These are phyloP conservation scores for Aphaenogaster rudis DNA, from an alignment of 1,140 invertebrate genomes.

Conservation along the genomic window DNA sequence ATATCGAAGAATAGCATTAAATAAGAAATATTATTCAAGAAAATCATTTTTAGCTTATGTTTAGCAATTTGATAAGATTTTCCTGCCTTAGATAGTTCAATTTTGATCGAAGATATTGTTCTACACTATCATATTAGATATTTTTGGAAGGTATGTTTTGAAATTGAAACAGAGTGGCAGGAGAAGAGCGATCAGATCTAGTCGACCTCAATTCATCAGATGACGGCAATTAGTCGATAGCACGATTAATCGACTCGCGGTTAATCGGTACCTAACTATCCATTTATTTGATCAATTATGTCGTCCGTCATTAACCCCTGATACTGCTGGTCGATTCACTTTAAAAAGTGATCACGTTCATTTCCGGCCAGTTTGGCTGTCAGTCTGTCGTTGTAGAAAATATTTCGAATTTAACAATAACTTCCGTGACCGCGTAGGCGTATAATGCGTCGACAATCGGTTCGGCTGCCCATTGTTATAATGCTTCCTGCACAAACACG, in stretches of 20 bases:
- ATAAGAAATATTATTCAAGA: background rate
- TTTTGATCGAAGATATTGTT: background rate
- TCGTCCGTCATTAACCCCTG: constrained; percentile 44
- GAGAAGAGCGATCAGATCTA: constrained; percentile 18
- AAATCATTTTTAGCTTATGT: background rate
- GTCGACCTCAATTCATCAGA: constrained; percentile 47
- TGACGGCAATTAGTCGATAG: constrained; percentile 48
- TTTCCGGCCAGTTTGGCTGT: constrained; percentile 15
- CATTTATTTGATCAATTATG: constrained; percentile 66
- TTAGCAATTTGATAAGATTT: background rate
- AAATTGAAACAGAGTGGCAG: background rate
- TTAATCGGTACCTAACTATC: constrained; percentile 58
- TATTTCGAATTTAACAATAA: constrained; percentile 45
- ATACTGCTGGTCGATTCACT: constrained; percentile 14
- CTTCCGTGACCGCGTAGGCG: background rate
- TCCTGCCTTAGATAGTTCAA: background rate
- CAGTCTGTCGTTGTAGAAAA: constrained; percentile 26
- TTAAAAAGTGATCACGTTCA: constrained; percentile 38
- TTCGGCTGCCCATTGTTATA: constrained; percentile 32
- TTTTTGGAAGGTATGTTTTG: background rate
- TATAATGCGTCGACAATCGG: constrained; percentile 35
- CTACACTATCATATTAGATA: background rate
- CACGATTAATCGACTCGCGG: constrained; percentile 51
- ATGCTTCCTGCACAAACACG: constrained; percentile 27
- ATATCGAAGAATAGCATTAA: background rate